These are phyloP conservation scores for Notothenia coriiceps DNA, from an alignment of 2,113 vertebrate genomes.

Conservation along the genomic window DNA sequence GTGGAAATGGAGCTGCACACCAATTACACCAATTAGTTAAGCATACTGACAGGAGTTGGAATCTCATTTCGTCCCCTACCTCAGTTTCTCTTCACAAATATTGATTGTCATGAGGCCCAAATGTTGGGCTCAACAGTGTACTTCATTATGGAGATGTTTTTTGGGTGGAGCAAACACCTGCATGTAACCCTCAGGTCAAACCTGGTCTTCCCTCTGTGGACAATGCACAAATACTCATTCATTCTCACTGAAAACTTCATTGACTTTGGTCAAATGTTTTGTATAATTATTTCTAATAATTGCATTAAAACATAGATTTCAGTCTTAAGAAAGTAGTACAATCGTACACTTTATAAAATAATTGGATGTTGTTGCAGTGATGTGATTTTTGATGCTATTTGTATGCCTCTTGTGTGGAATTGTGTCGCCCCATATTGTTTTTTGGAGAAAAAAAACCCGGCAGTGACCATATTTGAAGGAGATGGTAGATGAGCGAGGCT, in stretches of 20 bases:
- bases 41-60: slow-evolving; percentile 19
- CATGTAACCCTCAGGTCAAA: slow-evolving; percentile 31
- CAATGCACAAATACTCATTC: background rate
- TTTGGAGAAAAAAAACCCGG: too few relatives aligned
- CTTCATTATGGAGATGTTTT: slow-evolving; percentile 29
- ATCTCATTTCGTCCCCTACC: slow-evolving; percentile 42
- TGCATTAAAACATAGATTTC: too few relatives aligned
- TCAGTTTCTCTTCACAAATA: slow-evolving; percentile 43
- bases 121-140: slow-evolving; percentile 49
- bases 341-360: too few relatives aligned
- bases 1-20: background rate
- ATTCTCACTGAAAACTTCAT: background rate
- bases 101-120: slow-evolving; percentile 48
- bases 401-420: too few relatives aligned
- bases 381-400: too few relatives aligned
- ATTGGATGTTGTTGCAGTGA: too few relatives aligned
- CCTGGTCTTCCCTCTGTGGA: slow-evolving; percentile 12
- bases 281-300: too few relatives aligned
- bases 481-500: too few relatives aligned
- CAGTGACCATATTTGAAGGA: too few relatives aligned
- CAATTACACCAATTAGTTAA: background rate
- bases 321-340: too few relatives aligned
- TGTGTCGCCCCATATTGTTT: too few relatives aligned
- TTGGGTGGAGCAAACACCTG: slow-evolving; percentile 34
- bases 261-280: background rate